Base-by-base conservation (phyloP, 2,797 vertebrate genomes). In the Catharus ustulatus region DNA sequence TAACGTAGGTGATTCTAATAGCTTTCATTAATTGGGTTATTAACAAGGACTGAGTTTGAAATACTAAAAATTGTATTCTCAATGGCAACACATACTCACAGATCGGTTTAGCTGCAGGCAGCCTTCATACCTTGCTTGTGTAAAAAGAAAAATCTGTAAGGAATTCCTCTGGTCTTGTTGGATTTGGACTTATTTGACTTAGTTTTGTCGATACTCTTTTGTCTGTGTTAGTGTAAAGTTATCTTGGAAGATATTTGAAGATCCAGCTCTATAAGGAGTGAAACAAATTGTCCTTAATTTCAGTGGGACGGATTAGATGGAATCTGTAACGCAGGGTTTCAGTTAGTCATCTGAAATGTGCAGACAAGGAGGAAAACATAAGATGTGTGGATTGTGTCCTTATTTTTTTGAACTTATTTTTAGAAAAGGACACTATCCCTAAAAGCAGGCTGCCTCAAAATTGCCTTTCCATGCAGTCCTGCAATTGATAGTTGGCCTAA, bases 361-460 rank as follows among this genome's bases (percentile, higher is more conserved):
- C 11, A 64, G 67, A n/a, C 5, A 16, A 68, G 42, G 58, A 75
- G 21, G 36, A 77, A 71, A 55, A 46, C 7, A 18, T 45, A 16
- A 13, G 9, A 32, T 36, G 14, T 46, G 17, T 90, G 26, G 4
- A 45, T 34, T 54, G 24, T 40, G 17, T 30, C 15, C 8, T 24
- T 34, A 34, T 34, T 46, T 46, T 38, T 19, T 6, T 1, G 20
- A 55, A 7, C 6, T 15, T 22, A 7, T 16, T 46, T 59, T 55
- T 46, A 2, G 5, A 23, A 42, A 26, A 46, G 2, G 11, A 57
- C 2, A 1, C 5, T 26, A 2, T 36, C 6, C 40, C 15, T 81
- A 46, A 59, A 67, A 80, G 51, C 48, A 23, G 36, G 4, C 14
- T 78, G 12, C 27, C 15, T 82, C 43, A 51, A 29, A 34, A 36